phyloP scores from a whole-genome alignment of 2,888 invertebrate species.

The Hoplodrina blanda region DNA sequence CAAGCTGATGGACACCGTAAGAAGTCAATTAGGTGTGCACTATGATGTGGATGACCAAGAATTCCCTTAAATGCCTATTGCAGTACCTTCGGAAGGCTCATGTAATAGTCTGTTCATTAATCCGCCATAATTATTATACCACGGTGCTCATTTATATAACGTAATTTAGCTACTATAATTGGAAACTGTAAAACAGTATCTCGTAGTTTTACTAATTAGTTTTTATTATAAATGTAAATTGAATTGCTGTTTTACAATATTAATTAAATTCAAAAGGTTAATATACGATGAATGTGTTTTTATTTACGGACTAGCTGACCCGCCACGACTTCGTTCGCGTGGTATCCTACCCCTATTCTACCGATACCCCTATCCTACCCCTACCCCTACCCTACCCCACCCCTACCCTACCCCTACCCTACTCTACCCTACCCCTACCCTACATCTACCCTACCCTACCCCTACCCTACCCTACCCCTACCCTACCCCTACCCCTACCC shows the following conservation, averaged over 20 bases:
- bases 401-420: no score
- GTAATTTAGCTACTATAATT: conserved; percentile 12
- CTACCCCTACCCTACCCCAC: no score
- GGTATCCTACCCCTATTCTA: no score
- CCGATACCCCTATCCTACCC: no score
- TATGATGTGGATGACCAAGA: conserved; percentile 89
- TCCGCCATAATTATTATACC: background rate
- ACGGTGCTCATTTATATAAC: conserved; percentile 11
- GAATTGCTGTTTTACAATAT: background rate
- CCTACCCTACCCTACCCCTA: no score
- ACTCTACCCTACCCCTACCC: no score
- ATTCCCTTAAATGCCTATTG: conserved; percentile 58
- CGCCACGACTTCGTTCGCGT: no score
- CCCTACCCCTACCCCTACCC: no score
- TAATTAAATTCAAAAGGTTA: background rate
- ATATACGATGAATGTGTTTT: background rate
- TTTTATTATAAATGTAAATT: background rate
- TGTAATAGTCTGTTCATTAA: background rate
- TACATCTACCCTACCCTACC: no score
- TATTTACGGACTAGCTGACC: no score
- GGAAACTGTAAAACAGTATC: conserved; percentile 9
- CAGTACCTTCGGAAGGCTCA: background rate
- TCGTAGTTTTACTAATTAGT: background rate
- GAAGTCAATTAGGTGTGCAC: conserved; percentile 92
- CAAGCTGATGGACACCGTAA: conserved; percentile 92